Percentiles rank a stretch among this genome's conserved stretches.
Conservation (phyloP, 1,140 invertebrate genomes). For the Drosophila bipectinata region DNA sequence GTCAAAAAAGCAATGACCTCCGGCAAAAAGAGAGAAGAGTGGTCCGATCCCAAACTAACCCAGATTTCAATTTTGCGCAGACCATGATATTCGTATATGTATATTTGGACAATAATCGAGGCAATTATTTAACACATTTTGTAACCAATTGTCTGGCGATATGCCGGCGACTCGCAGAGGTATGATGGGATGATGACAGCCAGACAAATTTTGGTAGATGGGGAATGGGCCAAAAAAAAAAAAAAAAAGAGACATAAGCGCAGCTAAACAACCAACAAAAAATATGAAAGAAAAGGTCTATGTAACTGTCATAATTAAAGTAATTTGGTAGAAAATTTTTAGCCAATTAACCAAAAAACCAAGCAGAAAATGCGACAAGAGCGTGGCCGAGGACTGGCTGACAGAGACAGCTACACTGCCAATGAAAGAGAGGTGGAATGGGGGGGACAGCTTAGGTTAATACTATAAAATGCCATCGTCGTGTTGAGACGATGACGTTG, state of each 20-base stretch:
- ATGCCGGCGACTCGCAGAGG: neutral
- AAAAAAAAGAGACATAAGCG: constrained; percentile 45
- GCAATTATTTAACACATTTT: constrained; percentile 79
- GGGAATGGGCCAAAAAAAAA: constrained; percentile 12
- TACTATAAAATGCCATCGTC: constrained; percentile 72
- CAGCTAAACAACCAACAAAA: constrained; percentile 59
- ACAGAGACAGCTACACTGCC: neutral
- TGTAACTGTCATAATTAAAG: constrained; percentile 83
- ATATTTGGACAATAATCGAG: constrained; percentile 52
- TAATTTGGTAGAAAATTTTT: constrained; percentile 84
- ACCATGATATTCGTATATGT: neutral
- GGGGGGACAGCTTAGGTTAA: constrained; percentile 64
- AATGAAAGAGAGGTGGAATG: constrained; percentile 10
- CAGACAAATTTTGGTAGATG: constrained; percentile 19
- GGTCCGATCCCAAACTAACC: constrained; percentile 37
- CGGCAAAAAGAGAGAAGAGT: neutral
- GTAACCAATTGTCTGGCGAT: constrained; percentile 39
- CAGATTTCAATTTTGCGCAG: constrained; percentile 24
- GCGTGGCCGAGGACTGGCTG: constrained; percentile 30
- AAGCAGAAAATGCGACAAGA: constrained; percentile 76
- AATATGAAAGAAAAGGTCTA: constrained; percentile 62
- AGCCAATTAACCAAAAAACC: constrained; percentile 83
- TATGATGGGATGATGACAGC: constrained; percentile 23
- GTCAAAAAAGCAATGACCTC: constrained; percentile 29
- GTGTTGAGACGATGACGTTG: constrained; percentile 60